These are phyloP conservation scores for Sylvia borin DNA, from an alignment of 2,797 vertebrate species.

Conservation along the genomic window DNA sequence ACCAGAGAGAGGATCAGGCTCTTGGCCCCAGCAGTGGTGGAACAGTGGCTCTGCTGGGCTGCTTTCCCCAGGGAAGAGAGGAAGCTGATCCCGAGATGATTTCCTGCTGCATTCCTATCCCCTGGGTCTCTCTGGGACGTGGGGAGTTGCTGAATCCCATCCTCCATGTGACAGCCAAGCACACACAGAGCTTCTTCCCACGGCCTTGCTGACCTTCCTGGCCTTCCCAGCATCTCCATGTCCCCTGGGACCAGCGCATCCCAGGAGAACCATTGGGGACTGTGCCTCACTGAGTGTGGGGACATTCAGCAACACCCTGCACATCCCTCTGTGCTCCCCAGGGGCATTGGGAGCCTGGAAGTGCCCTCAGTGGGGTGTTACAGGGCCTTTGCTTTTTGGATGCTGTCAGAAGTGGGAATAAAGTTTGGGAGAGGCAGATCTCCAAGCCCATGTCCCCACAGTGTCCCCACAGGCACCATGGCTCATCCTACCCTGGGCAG, in stretches of 20 bases:
- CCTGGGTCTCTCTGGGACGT: accelerated
- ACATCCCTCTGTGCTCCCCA: background rate
- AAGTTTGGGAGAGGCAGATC: accelerated
- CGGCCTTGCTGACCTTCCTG: background rate
- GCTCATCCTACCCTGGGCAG: background rate
- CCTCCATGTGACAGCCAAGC: background rate
- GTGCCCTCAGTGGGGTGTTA: background rate
- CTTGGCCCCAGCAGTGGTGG: background rate
- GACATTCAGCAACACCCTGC: background rate
- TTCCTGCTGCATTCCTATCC: background rate
- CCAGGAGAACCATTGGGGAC: accelerated
- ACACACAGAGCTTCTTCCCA: background rate
- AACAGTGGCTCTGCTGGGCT: background rate
- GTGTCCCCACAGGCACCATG: accelerated
- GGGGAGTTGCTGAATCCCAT: background rate
- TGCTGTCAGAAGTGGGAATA: accelerated
- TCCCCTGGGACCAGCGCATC: background rate
- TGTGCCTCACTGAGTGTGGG: accelerated
- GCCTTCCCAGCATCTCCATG: background rate
- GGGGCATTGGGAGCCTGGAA: background rate
- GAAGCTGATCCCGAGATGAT: background rate
- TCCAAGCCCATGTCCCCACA: accelerated
- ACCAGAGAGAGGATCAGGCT: background rate
- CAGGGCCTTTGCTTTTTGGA: accelerated
- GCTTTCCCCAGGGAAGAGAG: background rate